Conservation (phyloP, 2,888 invertebrate species). For the Eurois occulta region DNA sequence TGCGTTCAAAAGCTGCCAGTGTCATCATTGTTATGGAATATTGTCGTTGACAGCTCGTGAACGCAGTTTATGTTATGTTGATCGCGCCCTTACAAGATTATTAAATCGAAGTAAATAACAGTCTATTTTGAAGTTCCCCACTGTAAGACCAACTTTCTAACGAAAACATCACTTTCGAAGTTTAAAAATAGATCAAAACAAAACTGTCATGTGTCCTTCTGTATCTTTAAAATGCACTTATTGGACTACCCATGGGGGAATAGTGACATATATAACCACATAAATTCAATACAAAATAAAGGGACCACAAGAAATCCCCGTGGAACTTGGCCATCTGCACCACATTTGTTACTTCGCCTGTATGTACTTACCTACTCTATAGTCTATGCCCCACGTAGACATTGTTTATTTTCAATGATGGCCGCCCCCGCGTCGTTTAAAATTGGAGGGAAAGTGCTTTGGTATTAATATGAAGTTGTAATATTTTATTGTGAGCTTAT, state of each 20-base stretch:
- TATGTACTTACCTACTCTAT: slow-evolving; percentile 57
- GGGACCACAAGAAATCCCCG: slow-evolving; percentile 75
- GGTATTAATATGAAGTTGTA: slow-evolving; percentile 20
- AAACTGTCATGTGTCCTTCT: slow-evolving; percentile 3
- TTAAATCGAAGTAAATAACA: not conserved
- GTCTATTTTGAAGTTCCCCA: not conserved
- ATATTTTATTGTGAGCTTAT: slow-evolving; percentile 9
- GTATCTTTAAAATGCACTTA: slow-evolving; percentile 37
- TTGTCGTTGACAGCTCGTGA: not conserved
- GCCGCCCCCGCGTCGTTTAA: slow-evolving; percentile 72
- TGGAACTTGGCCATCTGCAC: slow-evolving; percentile 78
- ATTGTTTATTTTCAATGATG: slow-evolving; percentile 75
- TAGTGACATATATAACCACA: slow-evolving; percentile 43
- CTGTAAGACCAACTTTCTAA: not conserved
- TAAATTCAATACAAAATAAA: slow-evolving; percentile 40
- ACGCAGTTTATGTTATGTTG: not conserved
- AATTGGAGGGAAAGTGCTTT: slow-evolving; percentile 71
- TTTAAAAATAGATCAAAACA: slow-evolving; percentile 20
- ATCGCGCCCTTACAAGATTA: not conserved
- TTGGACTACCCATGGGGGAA: slow-evolving; percentile 36
- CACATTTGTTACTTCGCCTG: slow-evolving; percentile 73
- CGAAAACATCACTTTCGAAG: slow-evolving; percentile 4
- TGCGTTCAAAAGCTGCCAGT: not conserved
- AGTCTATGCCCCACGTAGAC: slow-evolving; percentile 71
- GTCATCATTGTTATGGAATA: not conserved